phyloP scores from a whole-genome alignment of 1,140 invertebrate species.

The Neotoxoptera formosana region DNA sequence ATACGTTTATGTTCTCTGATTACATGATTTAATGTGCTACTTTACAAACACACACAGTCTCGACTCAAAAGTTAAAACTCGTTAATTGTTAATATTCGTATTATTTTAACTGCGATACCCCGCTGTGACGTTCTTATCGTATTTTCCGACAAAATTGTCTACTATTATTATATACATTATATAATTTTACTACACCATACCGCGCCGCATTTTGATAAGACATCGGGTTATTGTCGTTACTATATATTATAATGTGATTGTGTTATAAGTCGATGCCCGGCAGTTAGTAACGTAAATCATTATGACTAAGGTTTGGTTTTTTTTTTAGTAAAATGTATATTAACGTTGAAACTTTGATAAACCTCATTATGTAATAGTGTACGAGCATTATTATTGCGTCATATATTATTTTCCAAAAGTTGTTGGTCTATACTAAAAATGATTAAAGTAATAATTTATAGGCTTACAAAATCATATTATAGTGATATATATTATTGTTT shows the following conservation, averaged over 20 bases:
- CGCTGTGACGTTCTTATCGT: not conserved
- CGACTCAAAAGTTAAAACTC: not conserved
- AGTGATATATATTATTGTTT: not conserved
- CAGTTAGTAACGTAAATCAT: not conserved
- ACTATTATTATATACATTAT: not conserved
- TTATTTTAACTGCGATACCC: not conserved
- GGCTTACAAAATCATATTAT: not conserved
- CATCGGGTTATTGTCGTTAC: not conserved
- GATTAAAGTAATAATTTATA: not conserved
- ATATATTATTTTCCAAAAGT: not conserved
- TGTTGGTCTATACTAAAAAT: not conserved
- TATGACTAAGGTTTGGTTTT: not conserved
- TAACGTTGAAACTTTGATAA: not conserved
- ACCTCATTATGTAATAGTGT: not conserved
- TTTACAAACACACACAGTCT: not conserved
- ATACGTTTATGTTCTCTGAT: not conserved
- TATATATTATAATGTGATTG: not conserved
- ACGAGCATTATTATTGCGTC: not conserved
- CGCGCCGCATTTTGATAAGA: not conserved
- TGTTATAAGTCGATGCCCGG: not conserved
- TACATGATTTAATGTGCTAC: not conserved
- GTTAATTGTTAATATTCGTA: not conserved
- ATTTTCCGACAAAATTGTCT: not conserved
- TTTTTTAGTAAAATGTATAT: not conserved
- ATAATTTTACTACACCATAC: not conserved